Base-by-base conservation (phyloP, 2,113 vertebrate species). In the Chrysemys picta region DNA sequence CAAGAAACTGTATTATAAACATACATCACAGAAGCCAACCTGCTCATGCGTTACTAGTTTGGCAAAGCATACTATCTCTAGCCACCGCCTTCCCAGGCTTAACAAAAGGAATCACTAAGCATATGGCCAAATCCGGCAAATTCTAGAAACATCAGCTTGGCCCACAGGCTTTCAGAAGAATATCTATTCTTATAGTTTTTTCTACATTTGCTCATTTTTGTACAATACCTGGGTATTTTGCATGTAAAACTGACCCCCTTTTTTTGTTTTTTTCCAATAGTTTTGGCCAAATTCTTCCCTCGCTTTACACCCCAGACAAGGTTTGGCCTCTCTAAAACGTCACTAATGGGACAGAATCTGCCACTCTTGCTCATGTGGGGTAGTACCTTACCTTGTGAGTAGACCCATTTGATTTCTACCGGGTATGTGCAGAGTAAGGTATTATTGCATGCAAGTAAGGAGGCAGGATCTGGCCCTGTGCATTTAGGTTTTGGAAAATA, bases 31-130 rank as follows among this genome's bases (percentile, higher is more conserved):
- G 80, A 52, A 88, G 53, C 72, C 88, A 90, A 78, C 78, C 83
- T 86, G 75, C 69, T 94, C 92, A 47, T 45, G 22, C 1, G 5
- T 35, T 50, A 94, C 78, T 53, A 52, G 84, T 89, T 97, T 97
- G 95, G 85, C 94, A 96, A 97, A 88, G 93, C 90, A 92, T 78
- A 57, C 29, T 78, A n/a, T 78, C 4, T 11, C 31, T 56, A 93
- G 94, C 83, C 93, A 13, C 93, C 82, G 94, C 88, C 95, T 96
- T 96, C 89, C 82, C 87, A 91, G 84, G 59, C 86, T 97, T 97
- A 93, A 91, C 83, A 95, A 97, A 94, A 84, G 80, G 19, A 0
- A 0, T 87, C 2, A 3, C 56, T 84, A 93, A 98, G 86, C 93
- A 96, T 95, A 93, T 91, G 94, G 96, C 59, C 59, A 76, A 94